Base-by-base conservation (phyloP, 2,888 invertebrate species). In the Laspeyria flexula region DNA sequence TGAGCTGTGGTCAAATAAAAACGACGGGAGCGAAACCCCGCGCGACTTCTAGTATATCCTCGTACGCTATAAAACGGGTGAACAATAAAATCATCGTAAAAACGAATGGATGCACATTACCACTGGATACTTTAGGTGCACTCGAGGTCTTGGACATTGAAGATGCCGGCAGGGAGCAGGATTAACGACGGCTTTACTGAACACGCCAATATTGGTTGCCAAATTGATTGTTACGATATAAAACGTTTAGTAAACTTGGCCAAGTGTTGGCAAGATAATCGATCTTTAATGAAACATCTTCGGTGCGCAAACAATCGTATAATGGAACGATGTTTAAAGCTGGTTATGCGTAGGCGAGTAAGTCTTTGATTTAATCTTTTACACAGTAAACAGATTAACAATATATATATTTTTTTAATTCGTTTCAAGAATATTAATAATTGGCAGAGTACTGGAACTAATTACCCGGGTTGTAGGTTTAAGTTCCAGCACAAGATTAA, bases 61-160 rank as follows among this genome's bases (percentile, higher is more conserved):
- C n/a, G 61, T 43, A 58, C 59, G 55, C 68, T 45, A 61, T 76
- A 71, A 79, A 76, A 70, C 56, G 54, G 57, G 43, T 43, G 61
- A 53, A 65, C 70, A 71, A 69, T 77, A 81, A 79, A 77, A 75
- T 50, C 23, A 51, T 62, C 62, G 63, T 79, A 74, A 79, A 79
- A 57, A 30, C 27, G 53, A 73, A 71, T 71, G 66, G 67, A 68
- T 73, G 72, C 66, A 72, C 60, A 58, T 68, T 59, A 55, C 55
- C 47, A 43, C 54, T 48, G 21, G 50, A 49, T 41, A 46, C 46
- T 51, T 42, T 43, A 31, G 48, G 55, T 56, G 70, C 56, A 56
- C 35, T 51, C 21, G n/a, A n/a, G n/a, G n/a, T n/a, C n/a, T n/a
- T n/a, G 33, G 55, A 35, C 21, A 57, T 47, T 13, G 41, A 43